Evolutionary conservation across 2,888 invertebrate genomes (phyloP).

Genomic region (Acrobasis repandana): DNA sequence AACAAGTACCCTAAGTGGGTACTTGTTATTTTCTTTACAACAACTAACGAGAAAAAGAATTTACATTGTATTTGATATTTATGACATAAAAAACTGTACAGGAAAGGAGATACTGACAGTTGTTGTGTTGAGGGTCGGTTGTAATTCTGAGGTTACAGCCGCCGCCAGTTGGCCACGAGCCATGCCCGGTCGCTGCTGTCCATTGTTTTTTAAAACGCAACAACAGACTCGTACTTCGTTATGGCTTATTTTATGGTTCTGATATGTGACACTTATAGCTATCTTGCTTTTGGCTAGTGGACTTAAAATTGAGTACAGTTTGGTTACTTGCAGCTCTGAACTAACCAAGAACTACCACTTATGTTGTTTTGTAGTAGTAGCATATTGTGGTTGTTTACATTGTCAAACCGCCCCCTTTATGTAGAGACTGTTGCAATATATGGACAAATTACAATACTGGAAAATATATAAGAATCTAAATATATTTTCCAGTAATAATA

Average conservation of each 20-base stretch:
- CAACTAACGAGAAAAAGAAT: conserved; percentile 26
- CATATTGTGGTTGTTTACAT: too few species aligned
- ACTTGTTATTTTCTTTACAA: not conserved
- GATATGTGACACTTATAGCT: conserved; percentile 1
- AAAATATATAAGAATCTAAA: too few species aligned
- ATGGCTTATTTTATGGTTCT: conserved; percentile 10
- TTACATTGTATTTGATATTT: conserved; percentile 33
- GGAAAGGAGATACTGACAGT: conserved; percentile 38
- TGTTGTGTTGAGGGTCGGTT: conserved; percentile 41
- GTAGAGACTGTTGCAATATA: too few species aligned
- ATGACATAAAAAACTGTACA: conserved; percentile 35
- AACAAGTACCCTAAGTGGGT: not conserved
- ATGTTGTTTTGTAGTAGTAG: too few species aligned
- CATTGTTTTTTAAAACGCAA: conserved; percentile 45
- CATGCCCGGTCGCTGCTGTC: conserved; percentile 43
- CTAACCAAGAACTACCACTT: too few species aligned
- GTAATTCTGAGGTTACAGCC: conserved; percentile 41
- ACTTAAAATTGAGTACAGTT: too few species aligned
- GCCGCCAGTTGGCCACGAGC: conserved; percentile 55
- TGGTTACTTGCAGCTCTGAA: too few species aligned
- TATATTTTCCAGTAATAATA: too few species aligned
- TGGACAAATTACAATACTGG: too few species aligned
- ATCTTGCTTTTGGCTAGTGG: not conserved
- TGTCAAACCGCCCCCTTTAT: too few species aligned
- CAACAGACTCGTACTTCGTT: conserved; percentile 12